These are phyloP conservation scores for Columba guinea DNA, from an alignment of 2,797 vertebrate genomes.

Conservation along the genomic window DNA sequence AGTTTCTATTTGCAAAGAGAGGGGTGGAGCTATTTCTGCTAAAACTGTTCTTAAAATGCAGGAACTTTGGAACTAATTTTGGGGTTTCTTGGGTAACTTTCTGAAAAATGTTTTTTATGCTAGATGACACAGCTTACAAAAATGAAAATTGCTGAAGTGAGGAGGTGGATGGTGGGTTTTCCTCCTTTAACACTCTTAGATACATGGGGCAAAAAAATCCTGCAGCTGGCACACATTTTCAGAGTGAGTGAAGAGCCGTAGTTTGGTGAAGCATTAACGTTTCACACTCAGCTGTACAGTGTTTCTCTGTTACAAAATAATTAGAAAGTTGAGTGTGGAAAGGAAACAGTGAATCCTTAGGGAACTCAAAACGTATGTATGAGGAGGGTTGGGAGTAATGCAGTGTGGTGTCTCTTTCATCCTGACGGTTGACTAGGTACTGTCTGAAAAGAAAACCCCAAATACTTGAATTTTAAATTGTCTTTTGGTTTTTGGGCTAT, in stretches of 20 bases:
- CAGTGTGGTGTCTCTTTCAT: background rate
- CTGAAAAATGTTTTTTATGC: background rate
- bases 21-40: background rate
- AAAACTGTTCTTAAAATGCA: background rate
- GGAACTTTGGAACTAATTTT: background rate
- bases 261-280: background rate
- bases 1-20: background rate
- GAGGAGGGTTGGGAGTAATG: background rate
- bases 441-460: background rate
- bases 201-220: background rate
- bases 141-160: background rate
- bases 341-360: background rate
- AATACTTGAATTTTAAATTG: background rate
- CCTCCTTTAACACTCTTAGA: background rate
- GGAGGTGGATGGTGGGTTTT: background rate
- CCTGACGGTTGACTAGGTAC: background rate
- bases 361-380: background rate
- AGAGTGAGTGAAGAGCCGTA: background rate
- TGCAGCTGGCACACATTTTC: background rate
- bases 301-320: background rate
- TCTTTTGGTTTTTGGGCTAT: background rate
- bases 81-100: background rate
- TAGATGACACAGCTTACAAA: background rate
- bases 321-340: background rate
- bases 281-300: background rate